A percentile compares a stretch with the other conserved stretches of the same genome.
These are phyloP conservation scores for Coracias cyanogaster DNA, from an alignment of 2,797 vertebrate species.

Conservation along the genomic window DNA sequence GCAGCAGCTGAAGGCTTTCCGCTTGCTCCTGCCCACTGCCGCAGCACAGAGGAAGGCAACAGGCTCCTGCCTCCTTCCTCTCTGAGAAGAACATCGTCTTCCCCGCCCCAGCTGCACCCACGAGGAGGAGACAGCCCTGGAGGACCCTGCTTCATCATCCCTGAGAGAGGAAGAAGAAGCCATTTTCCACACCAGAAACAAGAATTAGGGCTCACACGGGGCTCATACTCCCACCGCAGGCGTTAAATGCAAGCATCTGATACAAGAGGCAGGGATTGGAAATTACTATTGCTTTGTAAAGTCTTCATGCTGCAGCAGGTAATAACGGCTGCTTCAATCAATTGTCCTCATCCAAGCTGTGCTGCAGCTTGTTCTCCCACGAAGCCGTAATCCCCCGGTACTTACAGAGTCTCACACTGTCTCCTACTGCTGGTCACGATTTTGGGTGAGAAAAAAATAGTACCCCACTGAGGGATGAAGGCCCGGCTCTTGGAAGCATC, in stretches of 20 bases:
- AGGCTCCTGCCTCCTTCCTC: not conserved
- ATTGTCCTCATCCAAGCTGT: not conserved
- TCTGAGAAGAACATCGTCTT: fast-evolving
- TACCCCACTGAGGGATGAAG: not conserved
- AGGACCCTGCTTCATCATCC: not conserved
- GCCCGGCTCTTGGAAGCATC: not conserved
- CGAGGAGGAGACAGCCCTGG: not conserved
- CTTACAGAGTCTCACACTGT: not conserved
- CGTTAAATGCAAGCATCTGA: not conserved
- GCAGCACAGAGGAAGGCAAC: not conserved
- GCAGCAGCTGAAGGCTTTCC: not conserved
- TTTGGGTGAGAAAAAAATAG: not conserved
- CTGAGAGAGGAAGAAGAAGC: not conserved
- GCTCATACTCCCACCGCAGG: not conserved
- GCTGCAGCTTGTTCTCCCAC: not conserved
- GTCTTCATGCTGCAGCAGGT: not conserved
- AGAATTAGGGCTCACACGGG: not conserved
- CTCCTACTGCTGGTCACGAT: not conserved
- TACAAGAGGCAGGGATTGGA: not conserved
- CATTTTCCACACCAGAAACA: not conserved
- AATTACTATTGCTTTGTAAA: not conserved
- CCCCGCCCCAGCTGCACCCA: fast-evolving
- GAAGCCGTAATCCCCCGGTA: not conserved
- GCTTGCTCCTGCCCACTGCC: not conserved
- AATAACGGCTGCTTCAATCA: not conserved